A percentile compares a stretch with the other conserved stretches of the same genome.
These are phyloP conservation scores for Nipponacmea schrenckii DNA, from an alignment of 2,888 invertebrate genomes.

Conservation along the genomic window DNA sequence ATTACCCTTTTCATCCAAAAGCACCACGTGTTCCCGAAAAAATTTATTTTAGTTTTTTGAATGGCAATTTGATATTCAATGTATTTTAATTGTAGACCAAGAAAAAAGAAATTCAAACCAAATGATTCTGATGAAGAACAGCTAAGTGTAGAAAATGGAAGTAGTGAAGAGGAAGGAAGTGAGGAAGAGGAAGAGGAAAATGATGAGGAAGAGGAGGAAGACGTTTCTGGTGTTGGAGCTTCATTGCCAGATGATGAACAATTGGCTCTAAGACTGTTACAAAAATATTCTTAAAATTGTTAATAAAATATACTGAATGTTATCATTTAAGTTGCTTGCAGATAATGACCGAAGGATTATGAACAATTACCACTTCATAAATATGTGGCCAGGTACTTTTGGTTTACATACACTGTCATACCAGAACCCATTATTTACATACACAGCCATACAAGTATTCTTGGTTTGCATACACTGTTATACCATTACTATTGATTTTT, in stretches of 20 bases:
- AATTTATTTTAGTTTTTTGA: neutral
- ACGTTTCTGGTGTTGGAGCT: conserved; percentile 3
- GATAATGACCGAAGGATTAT: too few species aligned
- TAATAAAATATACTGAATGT: neutral
- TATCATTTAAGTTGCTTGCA: neutral
- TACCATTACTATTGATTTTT: too few species aligned
- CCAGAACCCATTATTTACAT: too few species aligned
- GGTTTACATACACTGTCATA: too few species aligned
- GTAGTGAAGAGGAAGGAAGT: conserved; percentile 11
- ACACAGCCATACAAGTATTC: too few species aligned
- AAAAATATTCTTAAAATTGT: conserved; percentile 19
- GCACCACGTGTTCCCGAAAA: conserved; percentile 5
- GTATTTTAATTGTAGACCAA: too few species aligned
- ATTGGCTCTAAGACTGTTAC: conserved; percentile 37
- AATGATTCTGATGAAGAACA: conserved; percentile 14
- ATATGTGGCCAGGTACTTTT: too few species aligned
- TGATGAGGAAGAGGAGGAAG: conserved; percentile 2
- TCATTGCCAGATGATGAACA: conserved; percentile 1
- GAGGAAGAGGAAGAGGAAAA: conserved; percentile 1
- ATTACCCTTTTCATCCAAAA: neutral
- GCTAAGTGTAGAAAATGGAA: neutral
- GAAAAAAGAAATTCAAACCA: too few species aligned
- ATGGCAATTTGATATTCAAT: neutral
- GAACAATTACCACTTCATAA: too few species aligned
- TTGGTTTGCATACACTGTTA: too few species aligned